Evolutionary conservation across 1,140 invertebrate species (phyloP).

Genomic region (Drosophila sturtevanti): DNA sequence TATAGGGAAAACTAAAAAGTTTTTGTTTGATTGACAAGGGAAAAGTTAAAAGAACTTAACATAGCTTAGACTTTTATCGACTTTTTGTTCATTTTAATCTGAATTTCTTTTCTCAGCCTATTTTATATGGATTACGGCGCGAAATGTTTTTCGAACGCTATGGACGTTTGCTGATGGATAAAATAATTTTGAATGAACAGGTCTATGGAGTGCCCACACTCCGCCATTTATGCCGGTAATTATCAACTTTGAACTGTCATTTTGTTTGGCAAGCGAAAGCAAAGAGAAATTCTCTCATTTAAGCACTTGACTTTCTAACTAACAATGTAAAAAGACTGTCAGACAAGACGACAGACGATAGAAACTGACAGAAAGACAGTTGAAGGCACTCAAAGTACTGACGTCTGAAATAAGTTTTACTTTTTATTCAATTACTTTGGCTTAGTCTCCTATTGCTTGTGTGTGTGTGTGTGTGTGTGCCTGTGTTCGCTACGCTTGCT

Average conservation of each 20-base stretch:
- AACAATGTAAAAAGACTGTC: conserved; percentile 4
- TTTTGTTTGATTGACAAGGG: not conserved
- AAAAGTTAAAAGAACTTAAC: conserved; percentile 3
- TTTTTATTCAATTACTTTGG: conserved; percentile 78
- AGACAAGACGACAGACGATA: not conserved
- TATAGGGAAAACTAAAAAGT: not conserved
- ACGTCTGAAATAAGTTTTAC: conserved; percentile 61
- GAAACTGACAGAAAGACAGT: conserved; percentile 1
- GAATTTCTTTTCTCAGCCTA: conserved; percentile 51
- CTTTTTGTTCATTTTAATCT: not conserved
- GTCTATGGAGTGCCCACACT: conserved; percentile 83
- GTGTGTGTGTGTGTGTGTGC: not conserved
- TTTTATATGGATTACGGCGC: conserved; percentile 82
- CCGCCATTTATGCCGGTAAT: conserved; percentile 85
- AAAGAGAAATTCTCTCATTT: conserved; percentile 15
- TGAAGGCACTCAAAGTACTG: conserved; percentile 38
- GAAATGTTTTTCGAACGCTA: conserved; percentile 86
- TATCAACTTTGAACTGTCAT: conserved; percentile 47
- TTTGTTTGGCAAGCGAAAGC: not conserved
- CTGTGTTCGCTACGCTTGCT: conserved; percentile 52
- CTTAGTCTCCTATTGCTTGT: conserved; percentile 41
- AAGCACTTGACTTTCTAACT: conserved; percentile 29
- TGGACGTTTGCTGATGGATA: conserved; percentile 85
- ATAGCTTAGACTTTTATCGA: not conserved
- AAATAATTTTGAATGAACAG: conserved; percentile 84